Evolutionary conservation across 2,888 invertebrate genomes (phyloP), one percentile per base, ranked within the genome.

Genomic region (Selenia dentaria): DNA sequence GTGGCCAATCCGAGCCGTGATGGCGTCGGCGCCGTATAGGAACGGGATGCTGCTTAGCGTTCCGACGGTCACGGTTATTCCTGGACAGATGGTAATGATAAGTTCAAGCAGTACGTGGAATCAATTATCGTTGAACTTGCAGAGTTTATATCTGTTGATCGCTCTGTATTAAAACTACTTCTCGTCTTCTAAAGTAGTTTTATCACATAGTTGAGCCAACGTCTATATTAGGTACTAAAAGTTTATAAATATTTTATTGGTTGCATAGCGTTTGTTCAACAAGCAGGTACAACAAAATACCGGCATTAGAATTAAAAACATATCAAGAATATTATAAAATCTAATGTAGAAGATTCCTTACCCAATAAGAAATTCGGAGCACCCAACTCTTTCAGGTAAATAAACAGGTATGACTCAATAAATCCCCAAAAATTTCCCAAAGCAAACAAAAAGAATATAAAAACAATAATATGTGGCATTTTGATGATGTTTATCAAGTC

Each of bases 341-440:
- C n/a, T n/a, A n/a, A n/a, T n/a, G n/a, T n/a, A n/a, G 22, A 22
- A 22, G 8, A 2, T 2, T 22, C 2, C 91, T 89, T 82, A 94
- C 96, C 96, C 36, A 96, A 83, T 50, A 96, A 86, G 75, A 95
- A 96, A 79, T 95, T 96, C 0, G 96, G 95, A 35, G 96, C 96
- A 10, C 96, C 95, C 53, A 97, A 89, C 78, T 96, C 96, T 79
- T 95, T 95, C 54, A 97, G 91, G 78, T 96, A 97, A 70, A 97
- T 92, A 78, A 97, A 97, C 20, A 97, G 86, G 75, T 96, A 97
- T 37, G 96, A 96, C 79, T 97, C 97, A 42, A 97, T 96, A 79
- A 96, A 96, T 18, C 97, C 97, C 94, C 96, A 96, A 74, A 96
- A 93, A 68, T 96, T 95, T 47, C 97, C 97, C 62, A 97, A 91